Percentiles rank a stretch among this genome's conserved stretches.
Evolutionary conservation across 2,113 vertebrate species (phyloP).

Genomic region (Sylvia atricapilla): DNA sequence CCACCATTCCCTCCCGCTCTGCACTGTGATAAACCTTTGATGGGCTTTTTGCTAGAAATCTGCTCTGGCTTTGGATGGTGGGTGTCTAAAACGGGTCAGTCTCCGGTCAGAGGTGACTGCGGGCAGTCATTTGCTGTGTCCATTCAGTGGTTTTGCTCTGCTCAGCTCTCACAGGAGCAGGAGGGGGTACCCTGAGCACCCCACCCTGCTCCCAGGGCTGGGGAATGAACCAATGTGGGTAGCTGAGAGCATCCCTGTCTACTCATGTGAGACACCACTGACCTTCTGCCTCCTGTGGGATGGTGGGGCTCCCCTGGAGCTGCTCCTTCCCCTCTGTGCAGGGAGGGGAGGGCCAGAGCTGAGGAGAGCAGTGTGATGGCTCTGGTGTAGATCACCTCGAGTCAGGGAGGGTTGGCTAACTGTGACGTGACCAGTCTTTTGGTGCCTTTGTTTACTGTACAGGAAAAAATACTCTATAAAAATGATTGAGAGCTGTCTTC

Average conservation of each 20-base stretch:
- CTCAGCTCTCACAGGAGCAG: neutral
- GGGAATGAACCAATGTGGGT: neutral
- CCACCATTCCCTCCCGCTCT: neutral
- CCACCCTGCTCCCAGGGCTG: neutral
- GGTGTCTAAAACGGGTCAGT: neutral
- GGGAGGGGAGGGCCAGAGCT: neutral
- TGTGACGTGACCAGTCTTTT: neutral
- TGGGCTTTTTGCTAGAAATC: neutral
- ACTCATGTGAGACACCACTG: neutral
- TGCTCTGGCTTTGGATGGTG: neutral
- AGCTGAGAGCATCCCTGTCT: neutral
- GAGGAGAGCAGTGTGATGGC: neutral
- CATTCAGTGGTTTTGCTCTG: neutral
- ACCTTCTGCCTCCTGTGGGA: rapidly evolving
- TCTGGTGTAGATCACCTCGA: neutral
- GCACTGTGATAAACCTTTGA: neutral
- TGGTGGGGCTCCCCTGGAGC: neutral
- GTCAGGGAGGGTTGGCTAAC: neutral
- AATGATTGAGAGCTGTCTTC: neutral
- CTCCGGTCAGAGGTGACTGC: neutral
- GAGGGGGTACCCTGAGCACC: neutral
- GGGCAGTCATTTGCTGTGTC: neutral
- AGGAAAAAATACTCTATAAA: neutral
- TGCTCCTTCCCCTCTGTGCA: neutral
- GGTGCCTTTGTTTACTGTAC: neutral